Evolutionary conservation across 1,140 invertebrate species (phyloP).

Genomic region (Drosophila tsacasi): DNA sequence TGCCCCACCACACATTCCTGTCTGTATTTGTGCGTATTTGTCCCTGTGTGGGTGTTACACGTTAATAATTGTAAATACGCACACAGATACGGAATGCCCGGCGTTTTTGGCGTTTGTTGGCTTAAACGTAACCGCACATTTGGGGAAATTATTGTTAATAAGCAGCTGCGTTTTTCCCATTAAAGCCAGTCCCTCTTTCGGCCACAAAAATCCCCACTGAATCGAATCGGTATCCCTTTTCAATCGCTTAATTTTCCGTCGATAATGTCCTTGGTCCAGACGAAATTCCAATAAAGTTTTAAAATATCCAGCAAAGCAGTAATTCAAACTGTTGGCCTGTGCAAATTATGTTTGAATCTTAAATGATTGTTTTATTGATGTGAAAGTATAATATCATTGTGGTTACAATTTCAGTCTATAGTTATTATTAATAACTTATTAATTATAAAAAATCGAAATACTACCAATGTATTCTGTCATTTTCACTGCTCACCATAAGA

Average conservation of each 20-base stretch:
- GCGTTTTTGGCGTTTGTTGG: slow-evolving; percentile 75
- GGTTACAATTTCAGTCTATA: background rate
- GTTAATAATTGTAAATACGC: slow-evolving; percentile 69
- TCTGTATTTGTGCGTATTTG: slow-evolving; percentile 21
- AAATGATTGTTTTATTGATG: background rate
- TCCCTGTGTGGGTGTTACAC: slow-evolving; percentile 48
- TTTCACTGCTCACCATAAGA: too few relatives aligned
- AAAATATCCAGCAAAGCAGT: background rate
- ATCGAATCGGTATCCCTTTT: slow-evolving; percentile 16
- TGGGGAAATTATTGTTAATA: slow-evolving; percentile 81
- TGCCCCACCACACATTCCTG: slow-evolving; percentile 11
- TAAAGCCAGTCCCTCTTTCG: slow-evolving; percentile 28
- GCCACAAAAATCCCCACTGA: slow-evolving; percentile 35
- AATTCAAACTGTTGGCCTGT: background rate
- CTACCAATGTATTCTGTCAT: too few relatives aligned
- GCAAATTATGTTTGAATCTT: background rate
- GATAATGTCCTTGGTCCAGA: slow-evolving; percentile 5
- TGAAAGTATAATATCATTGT: background rate
- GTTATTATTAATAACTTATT: too few relatives aligned
- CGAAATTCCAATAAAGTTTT: slow-evolving; percentile 22
- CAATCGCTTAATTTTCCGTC: slow-evolving; percentile 19
- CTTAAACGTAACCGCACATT: slow-evolving; percentile 78
- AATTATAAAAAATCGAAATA: too few relatives aligned
- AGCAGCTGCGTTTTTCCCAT: slow-evolving; percentile 67
- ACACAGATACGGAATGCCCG: slow-evolving; percentile 49